phyloP scores from a whole-genome alignment of 2,113 vertebrate species.

The Harpagus bidentatus region DNA sequence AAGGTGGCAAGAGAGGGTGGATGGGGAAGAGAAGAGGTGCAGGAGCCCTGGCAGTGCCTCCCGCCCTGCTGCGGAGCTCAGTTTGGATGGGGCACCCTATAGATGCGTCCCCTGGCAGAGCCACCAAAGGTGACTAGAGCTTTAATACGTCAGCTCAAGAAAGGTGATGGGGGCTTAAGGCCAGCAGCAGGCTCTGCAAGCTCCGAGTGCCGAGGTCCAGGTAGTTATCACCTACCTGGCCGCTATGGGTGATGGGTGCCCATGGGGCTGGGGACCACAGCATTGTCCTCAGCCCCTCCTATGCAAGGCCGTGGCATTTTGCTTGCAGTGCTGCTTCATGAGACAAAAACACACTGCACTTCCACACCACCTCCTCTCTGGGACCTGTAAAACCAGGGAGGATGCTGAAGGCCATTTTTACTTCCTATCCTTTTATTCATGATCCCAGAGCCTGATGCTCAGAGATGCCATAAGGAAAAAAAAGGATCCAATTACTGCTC shows the following conservation, averaged over 20 bases:
- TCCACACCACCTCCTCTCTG: not conserved
- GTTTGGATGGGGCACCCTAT: not conserved
- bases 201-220: not conserved
- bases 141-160: not conserved
- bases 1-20: not conserved
- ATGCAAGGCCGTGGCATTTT: not conserved
- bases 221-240: not conserved
- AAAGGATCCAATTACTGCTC: not conserved
- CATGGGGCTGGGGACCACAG: accelerated
- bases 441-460: not conserved
- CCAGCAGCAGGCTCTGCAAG: not conserved
- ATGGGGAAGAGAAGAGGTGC: not conserved
- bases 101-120: not conserved
- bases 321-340: not conserved
- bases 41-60: not conserved
- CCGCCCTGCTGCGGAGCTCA: not conserved
- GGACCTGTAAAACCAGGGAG: not conserved
- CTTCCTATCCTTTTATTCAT: not conserved
- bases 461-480: not conserved
- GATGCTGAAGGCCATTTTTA: not conserved
- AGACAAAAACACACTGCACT: not conserved
- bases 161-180: not conserved
- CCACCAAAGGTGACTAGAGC: not conserved
- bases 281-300: not conserved
- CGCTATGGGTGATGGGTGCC: accelerated